Evolutionary conservation across 2,888 invertebrate species (phyloP), one percentile per base, ranked within the genome.

Genomic region (Anthophora plumipes): DNA sequence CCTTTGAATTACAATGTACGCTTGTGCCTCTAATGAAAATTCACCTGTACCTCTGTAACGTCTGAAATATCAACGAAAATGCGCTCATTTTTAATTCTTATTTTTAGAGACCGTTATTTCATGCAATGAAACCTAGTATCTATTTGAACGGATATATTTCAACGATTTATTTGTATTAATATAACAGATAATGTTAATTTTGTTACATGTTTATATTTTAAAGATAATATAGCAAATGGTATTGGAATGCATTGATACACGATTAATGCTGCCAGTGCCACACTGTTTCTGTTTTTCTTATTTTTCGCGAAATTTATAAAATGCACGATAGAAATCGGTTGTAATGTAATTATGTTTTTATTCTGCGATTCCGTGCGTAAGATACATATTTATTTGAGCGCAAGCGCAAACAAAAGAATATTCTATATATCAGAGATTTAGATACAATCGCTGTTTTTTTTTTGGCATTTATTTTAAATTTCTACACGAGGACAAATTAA

Each of bases 361-460:
- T 41, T 63, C 37, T 66, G n/a, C 39, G 59, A 75, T 75, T 52
- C 46, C 43, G 22, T 48, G 46, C 48, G 54, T 63, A 50, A 68
- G 43, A 66, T 64, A n/a, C n/a, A n/a, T n/a, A 73, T 66, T 73
- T 46, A 66, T 20, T 66, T 14, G n/a, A 12, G 20, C 66, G 41
- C 66, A 77, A 17, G 48, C 73, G 64, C 20, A n/a, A n/a, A 66
- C 9, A 17, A n/a, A 48, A 20, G 50, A 64, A 57, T 48, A 17
- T 37, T 46, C 12, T 46, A 66, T 22, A 25, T 59, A 43, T 4
- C 2, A 46, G 17, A 41, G 17, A 48, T 67, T 74, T 61, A 50
- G 46, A 31, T 67, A 14, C 22, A 31, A n/a, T 22, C 37, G 31
- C 46, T 68, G 37, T 22, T 48, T n/a, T 20, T 11, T 50, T 12